Base-by-base conservation (phyloP, 1,140 invertebrate species). In the Mya arenaria region DNA sequence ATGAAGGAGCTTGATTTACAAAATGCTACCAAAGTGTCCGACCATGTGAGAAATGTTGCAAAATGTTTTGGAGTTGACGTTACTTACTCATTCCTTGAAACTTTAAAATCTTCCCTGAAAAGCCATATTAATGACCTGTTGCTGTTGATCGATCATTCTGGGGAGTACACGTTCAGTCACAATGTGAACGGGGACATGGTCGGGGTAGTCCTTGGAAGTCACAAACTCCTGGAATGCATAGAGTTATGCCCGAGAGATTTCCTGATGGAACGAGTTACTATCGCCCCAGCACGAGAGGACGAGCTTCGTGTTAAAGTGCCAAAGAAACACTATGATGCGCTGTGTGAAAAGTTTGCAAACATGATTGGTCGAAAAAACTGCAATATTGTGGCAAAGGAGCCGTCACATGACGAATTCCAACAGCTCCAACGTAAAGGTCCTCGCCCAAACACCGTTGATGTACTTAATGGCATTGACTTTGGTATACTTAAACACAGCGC, bases 401-500 rank as follows among this genome's bases (percentile, higher is more conserved):
- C 19, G 1, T 4, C n/a, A 3, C 10, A 28, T 2, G 30, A 66
- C 17, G 63, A 78, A 13, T 78, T 78, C 44, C 28, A 78, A 10
- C 32, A 17, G 8, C 32, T 78, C 4, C 13, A 36, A 30, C 39
- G 63, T 55, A 56, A 4, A 1, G 75, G 75, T 8, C 28, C 34
- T 19, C 58, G 63, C 5, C 19, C n/a, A 25, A 78, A 78, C 30
- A 37, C 23, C 4, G 58, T 78, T 23, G 36, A 66, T 4, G n/a
- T 68, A 34, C 19, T 39, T 17, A 36, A 52, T 44, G 39, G 13
- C 17, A 32, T 78, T 78, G 75, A 78, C 39, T 78, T 68, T 68
- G 63, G 75, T 6, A 66, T 78, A 13, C 56, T 78, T 6, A 68
- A 78, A 36, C 75, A 78, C 28, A 58, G 56, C 52, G 63, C 63